Evolutionary conservation across 2,113 vertebrate genomes (phyloP), one percentile per base, ranked within the genome.

Genomic region (Alosa alosa): DNA sequence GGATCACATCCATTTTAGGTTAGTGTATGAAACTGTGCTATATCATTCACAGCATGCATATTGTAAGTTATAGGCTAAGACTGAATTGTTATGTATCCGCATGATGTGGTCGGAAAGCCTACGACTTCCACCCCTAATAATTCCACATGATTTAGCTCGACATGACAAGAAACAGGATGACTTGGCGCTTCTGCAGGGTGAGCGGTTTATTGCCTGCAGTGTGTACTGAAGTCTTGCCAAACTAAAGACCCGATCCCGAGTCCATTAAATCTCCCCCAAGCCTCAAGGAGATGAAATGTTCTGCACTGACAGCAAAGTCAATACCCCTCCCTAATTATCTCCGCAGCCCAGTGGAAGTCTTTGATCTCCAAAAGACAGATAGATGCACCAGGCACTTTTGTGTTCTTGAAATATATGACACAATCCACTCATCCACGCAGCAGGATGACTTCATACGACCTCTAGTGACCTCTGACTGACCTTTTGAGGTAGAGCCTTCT

Each of bases 401-500:
- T 15, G 13, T 78, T 78, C 72, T 75, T 15, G 11, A 75, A 75
- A 78, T 13, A 72, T 36, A 11, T 72, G 64, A 72, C 64, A 78
- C 31, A 78, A 75, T 22, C 55, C 20, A 78, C 9, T 75, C 22
- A 8, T 36, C 36, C 10, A 36, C 36, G 39, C 72, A 39, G 72
- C 72, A 78, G 2, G 31, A 78, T 41, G 13, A 39, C 36, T 78
- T 36, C 15, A 78, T 36, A 68, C 1, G 31, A 78, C 11, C 36
- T 78, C 72, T 78, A 10, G 4, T 78, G 72, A 78, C 72, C 36
- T 78, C 13, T 39, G 72, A n/a, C 86, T 89, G 1, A 96, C 95
- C 94, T 95, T 96, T 83, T 92, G 94, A 31, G 92, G 92, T 3
- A 89, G 87, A 0, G 86, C 68, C 90, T 95, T 95, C 90, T 96